A percentile compares a stretch with the other conserved stretches of the same genome.
Evolutionary conservation across 2,888 invertebrate species (phyloP).

Genomic region (Nomada goodeniana): DNA sequence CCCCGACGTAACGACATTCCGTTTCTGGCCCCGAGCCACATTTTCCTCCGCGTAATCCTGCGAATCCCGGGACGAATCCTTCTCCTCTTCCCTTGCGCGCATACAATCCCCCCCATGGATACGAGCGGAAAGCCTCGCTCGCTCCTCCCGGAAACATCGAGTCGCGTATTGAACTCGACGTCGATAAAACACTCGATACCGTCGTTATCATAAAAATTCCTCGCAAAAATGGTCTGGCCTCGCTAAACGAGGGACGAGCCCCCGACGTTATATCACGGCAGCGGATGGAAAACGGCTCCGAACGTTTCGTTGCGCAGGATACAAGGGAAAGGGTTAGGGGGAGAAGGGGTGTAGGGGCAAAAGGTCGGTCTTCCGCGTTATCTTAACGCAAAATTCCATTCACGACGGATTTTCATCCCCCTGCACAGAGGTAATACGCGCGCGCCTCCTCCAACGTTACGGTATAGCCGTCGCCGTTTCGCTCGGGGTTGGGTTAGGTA

Average conservation of each 20-base stretch:
- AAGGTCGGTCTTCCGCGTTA: not conserved
- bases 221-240: not conserved
- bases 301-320: not conserved
- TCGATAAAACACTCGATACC: slow-evolving; percentile 13
- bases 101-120: slow-evolving; percentile 24
- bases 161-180: slow-evolving; percentile 32
- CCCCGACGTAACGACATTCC: slow-evolving; percentile 73
- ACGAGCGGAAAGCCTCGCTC: slow-evolving; percentile 44
- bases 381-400: slow-evolving; percentile 61
- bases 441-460: slow-evolving; percentile 28
- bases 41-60: slow-evolving; percentile 75
- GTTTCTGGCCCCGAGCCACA: slow-evolving; percentile 75
- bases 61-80: slow-evolving; percentile 65
- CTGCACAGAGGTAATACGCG: slow-evolving; percentile 59
- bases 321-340: not conserved
- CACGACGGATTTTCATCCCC: slow-evolving; percentile 62
- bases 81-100: slow-evolving; percentile 50
- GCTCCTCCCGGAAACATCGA: slow-evolving; percentile 58
- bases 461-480: slow-evolving; percentile 54
- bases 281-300: not conserved
- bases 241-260: too few species aligned
- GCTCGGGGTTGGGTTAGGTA: slow-evolving; percentile 68
- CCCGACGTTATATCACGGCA: too few species aligned
- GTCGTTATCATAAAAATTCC: slow-evolving; percentile 14
- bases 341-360: not conserved